phyloP scores from a whole-genome alignment of 2,888 invertebrate genomes.

The Rhorus exstirpatorius region DNA sequence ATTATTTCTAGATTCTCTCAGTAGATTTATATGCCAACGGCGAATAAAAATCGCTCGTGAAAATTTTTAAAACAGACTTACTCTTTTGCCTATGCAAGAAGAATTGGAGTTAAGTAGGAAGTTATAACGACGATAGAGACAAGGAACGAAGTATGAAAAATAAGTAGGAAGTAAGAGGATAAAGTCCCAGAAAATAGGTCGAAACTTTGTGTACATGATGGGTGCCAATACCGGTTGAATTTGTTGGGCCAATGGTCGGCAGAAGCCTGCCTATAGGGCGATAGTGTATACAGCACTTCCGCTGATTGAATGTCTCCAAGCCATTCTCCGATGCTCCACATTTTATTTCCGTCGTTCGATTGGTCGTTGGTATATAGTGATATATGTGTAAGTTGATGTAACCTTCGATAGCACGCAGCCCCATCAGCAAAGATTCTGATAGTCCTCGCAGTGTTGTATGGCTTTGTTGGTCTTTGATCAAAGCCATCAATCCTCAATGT shows the following conservation, averaged over 20 bases:
- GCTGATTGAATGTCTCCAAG: slow-evolving; percentile 76
- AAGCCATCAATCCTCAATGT: slow-evolving; percentile 27
- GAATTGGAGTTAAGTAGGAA: not conserved
- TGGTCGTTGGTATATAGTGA: slow-evolving; percentile 56
- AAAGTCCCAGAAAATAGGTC: not conserved
- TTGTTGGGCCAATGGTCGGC: slow-evolving; percentile 24
- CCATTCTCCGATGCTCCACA: slow-evolving; percentile 75
- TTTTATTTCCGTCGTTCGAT: slow-evolving; percentile 78
- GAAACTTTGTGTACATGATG: slow-evolving; percentile 66
- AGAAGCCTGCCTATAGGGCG: slow-evolving; percentile 43
- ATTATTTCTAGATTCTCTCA: too few species aligned
- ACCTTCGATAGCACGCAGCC: not conserved
- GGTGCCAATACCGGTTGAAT: slow-evolving; percentile 73
- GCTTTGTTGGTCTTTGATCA: slow-evolving; percentile 38
- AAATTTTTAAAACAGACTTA: too few species aligned
- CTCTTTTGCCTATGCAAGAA: not conserved
- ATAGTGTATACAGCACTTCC: slow-evolving; percentile 70
- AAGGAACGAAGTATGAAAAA: not conserved
- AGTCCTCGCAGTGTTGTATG: not conserved
- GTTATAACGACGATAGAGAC: not conserved
- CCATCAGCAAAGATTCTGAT: not conserved
- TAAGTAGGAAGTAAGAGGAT: slow-evolving; percentile 6
- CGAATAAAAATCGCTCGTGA: not conserved
- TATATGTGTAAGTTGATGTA: not conserved
- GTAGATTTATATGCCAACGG: too few species aligned